Evolutionary conservation across 53 echinoderm and acorn worm genomes (phyloP).

Genomic region (Patiria pectinifera): DNA sequence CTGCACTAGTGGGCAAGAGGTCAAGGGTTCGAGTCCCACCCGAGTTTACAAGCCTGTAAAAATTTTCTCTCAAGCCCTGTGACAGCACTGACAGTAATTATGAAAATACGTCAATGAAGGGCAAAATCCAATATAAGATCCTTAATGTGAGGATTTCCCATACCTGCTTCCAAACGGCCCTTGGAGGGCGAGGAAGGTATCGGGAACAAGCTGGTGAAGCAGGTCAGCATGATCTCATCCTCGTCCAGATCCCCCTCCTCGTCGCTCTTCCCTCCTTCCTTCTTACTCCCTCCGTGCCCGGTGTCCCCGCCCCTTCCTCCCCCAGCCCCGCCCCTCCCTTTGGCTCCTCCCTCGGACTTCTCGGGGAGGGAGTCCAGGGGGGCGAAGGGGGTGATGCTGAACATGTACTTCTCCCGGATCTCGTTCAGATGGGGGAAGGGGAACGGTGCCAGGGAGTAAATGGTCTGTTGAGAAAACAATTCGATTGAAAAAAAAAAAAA

Average conservation of each 20-base stretch:
- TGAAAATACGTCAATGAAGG: too few species aligned
- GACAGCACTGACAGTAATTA: too few species aligned
- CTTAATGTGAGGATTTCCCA: background rate
- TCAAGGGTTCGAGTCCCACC: too few species aligned
- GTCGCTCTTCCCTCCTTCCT: slow-evolving; percentile 81
- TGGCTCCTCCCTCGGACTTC: slow-evolving; percentile 65
- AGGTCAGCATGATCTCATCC: slow-evolving; percentile 81
- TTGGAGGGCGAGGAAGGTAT: slow-evolving; percentile 73
- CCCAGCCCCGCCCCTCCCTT: slow-evolving; percentile 52
- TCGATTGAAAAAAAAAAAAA: background rate
- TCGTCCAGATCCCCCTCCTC: slow-evolving; percentile 93
- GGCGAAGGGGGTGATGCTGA: slow-evolving; percentile 99
- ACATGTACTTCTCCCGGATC: slow-evolving; percentile 99
- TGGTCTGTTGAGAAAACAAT: slow-evolving; percentile 65
- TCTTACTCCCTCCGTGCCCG: slow-evolving; percentile 37
- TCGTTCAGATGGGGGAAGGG: slow-evolving; percentile 99
- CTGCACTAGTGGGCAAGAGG: too few species aligned
- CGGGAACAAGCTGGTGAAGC: slow-evolving; percentile 88
- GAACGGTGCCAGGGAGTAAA: slow-evolving; percentile 93
- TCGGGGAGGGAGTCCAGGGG: slow-evolving; percentile 80
- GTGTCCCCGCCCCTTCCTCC: slow-evolving; percentile 47
- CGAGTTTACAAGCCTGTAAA: too few species aligned
- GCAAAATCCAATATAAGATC: too few species aligned
- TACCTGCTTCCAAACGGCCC: slow-evolving; percentile 51
- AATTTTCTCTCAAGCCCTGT: too few species aligned